phyloP scores from a whole-genome alignment of 2,888 invertebrate genomes.

The Incurvaria masculella region DNA sequence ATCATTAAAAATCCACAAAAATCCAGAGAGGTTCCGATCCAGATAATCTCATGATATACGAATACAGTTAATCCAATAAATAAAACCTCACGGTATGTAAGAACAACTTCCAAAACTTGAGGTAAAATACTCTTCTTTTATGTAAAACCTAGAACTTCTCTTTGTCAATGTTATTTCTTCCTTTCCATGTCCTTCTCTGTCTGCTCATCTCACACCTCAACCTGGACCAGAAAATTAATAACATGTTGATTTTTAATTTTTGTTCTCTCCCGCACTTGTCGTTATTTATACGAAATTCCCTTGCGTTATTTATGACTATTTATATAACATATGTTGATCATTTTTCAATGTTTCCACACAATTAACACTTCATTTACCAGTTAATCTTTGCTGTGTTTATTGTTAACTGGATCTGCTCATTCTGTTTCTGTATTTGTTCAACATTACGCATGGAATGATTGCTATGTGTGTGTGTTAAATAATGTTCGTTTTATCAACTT shows the following conservation, averaged over 20 bases:
- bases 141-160: too few species aligned
- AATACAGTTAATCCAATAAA: too few species aligned
- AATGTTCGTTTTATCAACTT: too few species aligned
- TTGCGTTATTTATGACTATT: constrained; percentile 53
- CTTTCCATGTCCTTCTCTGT: constrained; percentile 26
- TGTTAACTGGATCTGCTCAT: neutral
- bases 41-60: too few species aligned
- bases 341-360: constrained; percentile 55
- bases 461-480: too few species aligned
- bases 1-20: too few species aligned
- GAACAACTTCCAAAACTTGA: too few species aligned
- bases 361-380: constrained; percentile 55
- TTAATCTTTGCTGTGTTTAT: constrained; percentile 29
- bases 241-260: constrained; percentile 53
- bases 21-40: too few species aligned
- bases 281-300: constrained; percentile 56
- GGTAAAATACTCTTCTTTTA: too few species aligned
- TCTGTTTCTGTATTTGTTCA: constrained; percentile 4
- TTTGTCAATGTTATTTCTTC: constrained; percentile 8
- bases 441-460: too few species aligned
- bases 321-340: constrained; percentile 57
- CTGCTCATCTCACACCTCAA: constrained; percentile 49
- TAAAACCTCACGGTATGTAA: too few species aligned
- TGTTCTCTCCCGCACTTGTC: constrained; percentile 52
- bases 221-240: constrained; percentile 48